These are phyloP conservation scores for Dermolepida albohirtum DNA, from an alignment of 2,888 invertebrate species.

Conservation along the genomic window DNA sequence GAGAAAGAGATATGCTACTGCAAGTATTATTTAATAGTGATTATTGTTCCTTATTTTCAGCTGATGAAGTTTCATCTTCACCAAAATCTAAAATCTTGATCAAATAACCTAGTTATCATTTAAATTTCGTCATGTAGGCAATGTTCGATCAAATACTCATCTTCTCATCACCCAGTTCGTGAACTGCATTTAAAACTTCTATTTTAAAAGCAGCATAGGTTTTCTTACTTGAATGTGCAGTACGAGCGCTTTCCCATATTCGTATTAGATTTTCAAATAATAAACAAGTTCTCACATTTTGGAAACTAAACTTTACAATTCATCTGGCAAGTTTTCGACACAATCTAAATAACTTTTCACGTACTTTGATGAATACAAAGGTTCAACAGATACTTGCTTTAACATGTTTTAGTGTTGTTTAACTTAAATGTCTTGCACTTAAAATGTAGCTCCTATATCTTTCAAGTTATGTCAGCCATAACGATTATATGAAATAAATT, in stretches of 20 bases:
- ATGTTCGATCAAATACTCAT: constrained; percentile 87
- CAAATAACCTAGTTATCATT: constrained; percentile 87
- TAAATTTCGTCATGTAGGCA: constrained; percentile 92
- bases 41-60: constrained; percentile 65
- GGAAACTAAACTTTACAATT: constrained; percentile 91
- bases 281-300: constrained; percentile 94
- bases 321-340: constrained; percentile 96
- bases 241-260: constrained; percentile 64
- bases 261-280: constrained; percentile 78
- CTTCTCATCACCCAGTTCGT: constrained; percentile 96
- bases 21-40: constrained; percentile 58
- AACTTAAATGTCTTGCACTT: constrained; percentile 20
- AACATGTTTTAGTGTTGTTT: constrained; percentile 62
- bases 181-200: constrained; percentile 86
- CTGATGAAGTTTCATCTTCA: constrained; percentile 72
- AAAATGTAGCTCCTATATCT: constrained; percentile 38
- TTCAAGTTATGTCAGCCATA: constrained; percentile 48
- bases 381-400: constrained; percentile 86
- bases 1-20: constrained; percentile 56
- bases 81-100: constrained; percentile 85
- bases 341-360: constrained; percentile 97
- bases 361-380: constrained; percentile 89
- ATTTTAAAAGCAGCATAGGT: constrained; percentile 77
- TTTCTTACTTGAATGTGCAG: constrained; percentile 65
- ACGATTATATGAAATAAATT: constrained; percentile 43